Evolutionary conservation across 2,888 invertebrate genomes (phyloP), one percentile per base, ranked within the genome.

Genomic region (Lottia scabra): DNA sequence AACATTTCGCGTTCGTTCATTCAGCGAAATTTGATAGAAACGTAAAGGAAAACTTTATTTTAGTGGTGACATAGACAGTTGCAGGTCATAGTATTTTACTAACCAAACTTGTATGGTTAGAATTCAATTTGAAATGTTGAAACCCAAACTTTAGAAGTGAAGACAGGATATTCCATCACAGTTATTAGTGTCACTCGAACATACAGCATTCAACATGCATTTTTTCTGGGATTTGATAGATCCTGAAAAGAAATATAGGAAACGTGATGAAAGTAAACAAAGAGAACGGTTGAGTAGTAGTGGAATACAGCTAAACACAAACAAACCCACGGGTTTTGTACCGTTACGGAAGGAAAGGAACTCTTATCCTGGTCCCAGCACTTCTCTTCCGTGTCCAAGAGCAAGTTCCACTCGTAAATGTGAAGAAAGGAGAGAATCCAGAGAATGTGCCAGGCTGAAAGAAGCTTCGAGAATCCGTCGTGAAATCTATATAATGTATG

Each of bases 191-290:
- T 65, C 43, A 65, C 23, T 13, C 38, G 43, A 65, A 68, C 48
- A 71, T 19, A 30, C 23, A 48, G 19, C 23, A 16, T 26, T 30
- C 56, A 78, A 65, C 48, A 82, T 84, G 84, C 81, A 83, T 74
- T 84, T 84, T 75, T 81, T 84, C 64, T 77, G 82, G 66, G 84
- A 84, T 65, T 75, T 84, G 73, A 81, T 84, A 65, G 83, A 83
- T 64, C 77, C 80, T 19, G 82, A 82, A 62, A 81, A 79, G 66
- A 76, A 78, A 46, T 68, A 76, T 8, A 73, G 77, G 56, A 72
- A 72, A 38, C 73, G 72, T 46, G 74, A 78, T 56, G 76, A 79
- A 48, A 74, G 73, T 63, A 79, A 79, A 71, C 75, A 75, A 62
- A 78, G 74, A 63, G 73, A 38, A 26, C 65, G 27, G 72, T 74